Conservation (phyloP, 2,113 vertebrate species). For the Labeo catla region DNA sequence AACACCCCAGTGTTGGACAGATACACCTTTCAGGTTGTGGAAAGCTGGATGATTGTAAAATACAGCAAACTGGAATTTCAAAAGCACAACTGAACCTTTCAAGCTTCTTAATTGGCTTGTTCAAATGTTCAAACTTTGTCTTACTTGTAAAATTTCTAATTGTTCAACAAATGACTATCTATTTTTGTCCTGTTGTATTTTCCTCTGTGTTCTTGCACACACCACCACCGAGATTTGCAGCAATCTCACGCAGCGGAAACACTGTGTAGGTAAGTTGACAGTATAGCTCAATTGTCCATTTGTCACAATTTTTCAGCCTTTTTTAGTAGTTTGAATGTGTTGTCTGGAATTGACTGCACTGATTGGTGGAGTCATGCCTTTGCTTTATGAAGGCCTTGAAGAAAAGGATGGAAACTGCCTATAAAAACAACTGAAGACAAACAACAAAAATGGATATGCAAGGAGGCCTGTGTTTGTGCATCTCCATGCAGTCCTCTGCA, state of each 20-base stretch:
- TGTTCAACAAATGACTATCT: background rate
- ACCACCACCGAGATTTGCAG: background rate
- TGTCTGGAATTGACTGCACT: background rate
- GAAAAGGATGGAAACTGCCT: background rate
- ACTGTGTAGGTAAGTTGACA: background rate
- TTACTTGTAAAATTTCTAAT: background rate
- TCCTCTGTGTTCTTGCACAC: background rate
- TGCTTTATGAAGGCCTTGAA: background rate
- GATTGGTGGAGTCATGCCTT: background rate
- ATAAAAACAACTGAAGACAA: background rate
- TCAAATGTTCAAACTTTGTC: background rate
- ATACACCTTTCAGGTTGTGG: background rate
- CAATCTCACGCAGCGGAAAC: background rate
- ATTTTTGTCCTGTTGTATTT: background rate
- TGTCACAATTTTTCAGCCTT: background rate
- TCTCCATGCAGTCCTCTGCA: background rate
- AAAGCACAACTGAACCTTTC: background rate
- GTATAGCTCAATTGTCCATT: background rate
- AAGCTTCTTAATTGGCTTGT: background rate
- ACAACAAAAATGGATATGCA: background rate
- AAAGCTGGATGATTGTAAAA: background rate
- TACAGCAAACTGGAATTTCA: background rate
- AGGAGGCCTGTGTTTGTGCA: background rate
- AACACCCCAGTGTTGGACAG: background rate
- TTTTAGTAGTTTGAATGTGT: background rate